These are phyloP conservation scores for Labrus mixtus DNA, from an alignment of 2,113 vertebrate genomes.

Conservation along the genomic window DNA sequence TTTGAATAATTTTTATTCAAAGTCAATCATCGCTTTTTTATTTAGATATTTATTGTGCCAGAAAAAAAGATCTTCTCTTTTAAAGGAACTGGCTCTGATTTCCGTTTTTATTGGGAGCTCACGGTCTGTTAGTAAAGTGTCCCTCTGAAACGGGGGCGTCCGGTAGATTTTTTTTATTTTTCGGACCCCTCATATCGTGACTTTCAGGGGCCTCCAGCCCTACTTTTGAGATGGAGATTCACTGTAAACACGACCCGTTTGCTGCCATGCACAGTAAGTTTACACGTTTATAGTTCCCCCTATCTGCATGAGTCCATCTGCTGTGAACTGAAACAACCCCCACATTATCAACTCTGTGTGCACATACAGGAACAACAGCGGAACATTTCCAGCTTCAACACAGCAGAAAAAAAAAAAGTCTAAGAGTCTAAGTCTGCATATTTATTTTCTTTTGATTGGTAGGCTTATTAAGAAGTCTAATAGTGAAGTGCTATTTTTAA, in stretches of 20 bases:
- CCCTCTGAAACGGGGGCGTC: constrained; percentile 46
- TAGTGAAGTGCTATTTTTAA: too few relatives aligned
- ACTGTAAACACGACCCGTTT: constrained; percentile 99
- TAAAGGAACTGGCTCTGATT: constrained; percentile 18
- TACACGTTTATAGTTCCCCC: constrained; percentile 16
- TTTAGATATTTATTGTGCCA: neutral
- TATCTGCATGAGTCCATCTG: constrained; percentile 50
- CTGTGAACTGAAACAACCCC: constrained; percentile 3
- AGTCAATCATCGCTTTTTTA: neutral
- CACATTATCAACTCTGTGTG: constrained; percentile 13
- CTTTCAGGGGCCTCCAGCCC: constrained; percentile 56
- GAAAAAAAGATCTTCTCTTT: constrained; percentile 12
- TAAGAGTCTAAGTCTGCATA: too few relatives aligned
- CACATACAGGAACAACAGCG: constrained; percentile 3
- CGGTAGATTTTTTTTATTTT: constrained; percentile 41
- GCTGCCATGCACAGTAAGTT: constrained; percentile 99
- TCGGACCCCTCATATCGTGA: constrained; percentile 44
- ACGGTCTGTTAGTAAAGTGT: constrained; percentile 33
- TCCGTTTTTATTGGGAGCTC: constrained; percentile 48
- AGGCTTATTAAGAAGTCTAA: too few relatives aligned
- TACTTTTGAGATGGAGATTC: constrained; percentile 93
- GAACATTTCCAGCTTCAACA: neutral
- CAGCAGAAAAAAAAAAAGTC: neutral
- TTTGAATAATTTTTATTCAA: neutral
- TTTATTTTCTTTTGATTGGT: too few relatives aligned